Conservation (phyloP, 92 coral and sea anemone genomes). For the Parazoanthus swiftii region DNA sequence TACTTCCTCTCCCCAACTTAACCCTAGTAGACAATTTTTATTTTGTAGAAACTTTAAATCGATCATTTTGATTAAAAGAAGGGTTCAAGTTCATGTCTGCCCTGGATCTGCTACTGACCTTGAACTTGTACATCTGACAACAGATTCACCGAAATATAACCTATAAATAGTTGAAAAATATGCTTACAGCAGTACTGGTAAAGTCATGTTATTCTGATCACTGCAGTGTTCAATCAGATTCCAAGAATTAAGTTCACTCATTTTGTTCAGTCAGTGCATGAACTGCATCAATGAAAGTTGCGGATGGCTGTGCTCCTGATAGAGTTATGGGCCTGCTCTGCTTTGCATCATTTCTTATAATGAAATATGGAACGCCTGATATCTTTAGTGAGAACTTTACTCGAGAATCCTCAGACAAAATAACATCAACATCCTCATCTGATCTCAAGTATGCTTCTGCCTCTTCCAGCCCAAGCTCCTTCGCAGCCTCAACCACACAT, state of each 20-base stretch:
- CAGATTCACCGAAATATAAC: no score
- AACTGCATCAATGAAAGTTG: conserved; percentile 35
- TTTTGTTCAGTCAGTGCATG: conserved; percentile 9
- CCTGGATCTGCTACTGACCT: no score
- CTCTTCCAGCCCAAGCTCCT: conserved; percentile 61
- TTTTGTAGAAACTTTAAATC: no score
- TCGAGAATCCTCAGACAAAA: conserved; percentile 63
- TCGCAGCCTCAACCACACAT: conserved; percentile 66
- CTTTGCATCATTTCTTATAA: conserved; percentile 42
- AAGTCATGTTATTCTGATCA: background rate
- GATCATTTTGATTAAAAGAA: no score
- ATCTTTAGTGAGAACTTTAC: conserved; percentile 69
- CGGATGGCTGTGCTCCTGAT: conserved; percentile 67
- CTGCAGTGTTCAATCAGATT: no score
- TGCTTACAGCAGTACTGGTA: background rate
- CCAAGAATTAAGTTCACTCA: background rate
- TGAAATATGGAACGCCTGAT: conserved; percentile 81
- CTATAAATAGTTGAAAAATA: no score
- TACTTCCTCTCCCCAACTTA: no score
- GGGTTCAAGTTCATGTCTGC: no score
- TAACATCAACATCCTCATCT: conserved; percentile 53
- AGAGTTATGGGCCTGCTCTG: conserved; percentile 45
- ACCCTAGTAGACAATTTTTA: no score
- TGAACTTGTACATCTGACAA: no score
- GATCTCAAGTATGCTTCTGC: conserved; percentile 68